Evolutionary conservation across 2,888 invertebrate genomes (phyloP).

Genomic region (Notocelia uddmanniana): DNA sequence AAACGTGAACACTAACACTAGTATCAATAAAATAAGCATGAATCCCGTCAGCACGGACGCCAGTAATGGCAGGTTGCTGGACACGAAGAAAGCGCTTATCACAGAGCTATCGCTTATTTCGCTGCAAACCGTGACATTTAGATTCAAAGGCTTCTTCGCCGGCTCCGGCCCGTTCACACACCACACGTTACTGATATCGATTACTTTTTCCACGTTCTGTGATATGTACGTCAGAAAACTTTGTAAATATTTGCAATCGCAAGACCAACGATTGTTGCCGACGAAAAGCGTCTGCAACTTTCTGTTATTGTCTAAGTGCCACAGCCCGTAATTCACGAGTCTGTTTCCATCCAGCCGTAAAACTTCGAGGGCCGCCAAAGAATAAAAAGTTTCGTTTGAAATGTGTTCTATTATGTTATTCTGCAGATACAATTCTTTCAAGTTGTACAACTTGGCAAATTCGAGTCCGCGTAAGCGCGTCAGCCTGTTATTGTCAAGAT

Average conservation of each 20-base stretch:
- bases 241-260: constrained; percentile 95
- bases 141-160: constrained; percentile 90
- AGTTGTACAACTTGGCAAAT: constrained; percentile 92
- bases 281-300: constrained; percentile 91
- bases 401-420: constrained; percentile 93
- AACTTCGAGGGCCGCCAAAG: constrained; percentile 91
- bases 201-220: constrained; percentile 91
- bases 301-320: constrained; percentile 90
- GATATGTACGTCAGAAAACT: constrained; percentile 92
- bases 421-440: constrained; percentile 94
- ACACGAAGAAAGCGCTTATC: constrained; percentile 92
- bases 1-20: constrained; percentile 93
- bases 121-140: constrained; percentile 94
- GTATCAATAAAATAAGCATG: constrained; percentile 91
- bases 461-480: constrained; percentile 92
- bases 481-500: constrained; percentile 94
- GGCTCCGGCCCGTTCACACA: constrained; percentile 90
- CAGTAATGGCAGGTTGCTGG: constrained; percentile 93
- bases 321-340: constrained; percentile 92
- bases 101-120: constrained; percentile 93
- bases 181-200: constrained; percentile 91
- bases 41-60: constrained; percentile 92
- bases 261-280: constrained; percentile 94
- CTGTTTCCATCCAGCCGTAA: constrained; percentile 94
- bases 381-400: constrained; percentile 92